Conservation (phyloP, 1,140 invertebrate genomes). For the Pentalonia nigronervosa region DNA sequence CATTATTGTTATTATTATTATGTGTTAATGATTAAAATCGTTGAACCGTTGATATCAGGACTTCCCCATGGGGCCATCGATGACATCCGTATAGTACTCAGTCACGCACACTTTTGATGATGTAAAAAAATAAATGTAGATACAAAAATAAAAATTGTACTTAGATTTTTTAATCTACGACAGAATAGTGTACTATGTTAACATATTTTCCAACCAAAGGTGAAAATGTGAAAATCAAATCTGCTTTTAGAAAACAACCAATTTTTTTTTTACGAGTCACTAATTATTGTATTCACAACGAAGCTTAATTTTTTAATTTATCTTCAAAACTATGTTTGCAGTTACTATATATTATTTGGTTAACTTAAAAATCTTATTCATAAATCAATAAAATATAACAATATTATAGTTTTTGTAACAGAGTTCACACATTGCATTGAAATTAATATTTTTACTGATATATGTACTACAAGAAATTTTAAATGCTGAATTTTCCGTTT, state of each 20-base stretch:
- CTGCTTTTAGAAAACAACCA: not conserved
- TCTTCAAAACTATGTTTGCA: not conserved
- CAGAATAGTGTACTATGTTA: not conserved
- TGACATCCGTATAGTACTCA: not conserved
- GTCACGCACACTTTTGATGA: conserved; percentile 21
- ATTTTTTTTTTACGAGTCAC: not conserved
- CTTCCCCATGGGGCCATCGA: not conserved
- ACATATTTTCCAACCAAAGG: not conserved
- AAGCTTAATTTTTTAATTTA: not conserved
- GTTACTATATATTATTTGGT: not conserved
- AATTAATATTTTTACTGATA: not conserved
- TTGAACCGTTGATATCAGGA: not conserved
- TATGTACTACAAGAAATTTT: not conserved
- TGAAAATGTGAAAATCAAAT: not conserved
- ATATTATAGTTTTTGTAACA: no score
- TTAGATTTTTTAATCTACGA: not conserved
- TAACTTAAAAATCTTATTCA: not conserved
- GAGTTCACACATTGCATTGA: no score
- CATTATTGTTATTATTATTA: conserved; percentile 26
- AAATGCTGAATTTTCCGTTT: not conserved
- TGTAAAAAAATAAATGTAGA: not conserved
- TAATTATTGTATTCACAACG: not conserved
- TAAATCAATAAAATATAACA: not conserved
- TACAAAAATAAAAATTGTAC: not conserved
- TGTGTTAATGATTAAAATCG: conserved; percentile 44